Base-by-base conservation (phyloP, 2,797 vertebrate genomes). In the Acropternis orthonyx region DNA sequence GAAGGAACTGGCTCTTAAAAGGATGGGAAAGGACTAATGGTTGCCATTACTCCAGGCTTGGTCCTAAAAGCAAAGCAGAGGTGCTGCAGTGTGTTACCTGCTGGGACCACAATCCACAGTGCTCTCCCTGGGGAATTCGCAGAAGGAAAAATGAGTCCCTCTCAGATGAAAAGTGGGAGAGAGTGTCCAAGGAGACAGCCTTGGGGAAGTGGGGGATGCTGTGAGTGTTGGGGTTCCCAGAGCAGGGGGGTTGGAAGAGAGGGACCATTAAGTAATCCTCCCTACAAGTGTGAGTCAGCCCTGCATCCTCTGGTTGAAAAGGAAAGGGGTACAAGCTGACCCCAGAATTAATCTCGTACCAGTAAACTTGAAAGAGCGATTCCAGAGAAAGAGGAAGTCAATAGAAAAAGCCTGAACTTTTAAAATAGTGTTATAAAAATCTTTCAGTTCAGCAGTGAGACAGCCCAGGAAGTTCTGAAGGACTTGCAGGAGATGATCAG, bases 361-460 rank as follows among this genome's bases (percentile, higher is more conserved):
- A 27, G 73, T 86, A 72, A 93, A 68, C 41, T 26, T 0, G 3
- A 81, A 91, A 92, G 66, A 69, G 87, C 86, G 56, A 78, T 91
- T 96, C 69, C 49, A 56, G 62, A 43, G 71, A 93, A 93, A 96
- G 86, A 62, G 80, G 95, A 96, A 96, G 73, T 74, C 0, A 4
- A 44, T 4, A 86, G 36, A 90, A 84, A 92, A 83, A 93, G 55
- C 27, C 16, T 90, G 63, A 52, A 69, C 41, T 49, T 48, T 28
- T 56, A 39, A 91, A 80, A 54, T 7, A 55, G 10, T 3, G 8
- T 48, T 55, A 16, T 56, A 65, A 68, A 92, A 84, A 49, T 15
- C 23, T 41, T 84, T 22, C 12, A 34, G 19, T n/a, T 92, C 58
- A 83, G 61, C 86, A 65, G 41, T 41, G 39, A 32, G 15, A 36